Evolutionary conservation across 1,140 invertebrate genomes (phyloP).

Genomic region (Macrosteles quadrilineatus): DNA sequence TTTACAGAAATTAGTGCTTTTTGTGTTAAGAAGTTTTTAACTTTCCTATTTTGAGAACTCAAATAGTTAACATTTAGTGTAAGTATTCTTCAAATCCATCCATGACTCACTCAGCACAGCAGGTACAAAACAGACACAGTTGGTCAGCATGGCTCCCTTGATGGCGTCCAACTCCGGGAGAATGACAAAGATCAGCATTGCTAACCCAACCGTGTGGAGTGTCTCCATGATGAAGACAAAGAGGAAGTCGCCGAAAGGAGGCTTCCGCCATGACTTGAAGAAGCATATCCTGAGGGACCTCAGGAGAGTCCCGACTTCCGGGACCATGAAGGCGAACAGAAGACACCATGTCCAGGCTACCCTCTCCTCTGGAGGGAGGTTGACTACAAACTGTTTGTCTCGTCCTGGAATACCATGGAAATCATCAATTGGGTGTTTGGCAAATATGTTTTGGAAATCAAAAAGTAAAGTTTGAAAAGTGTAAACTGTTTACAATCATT

Average conservation of each 20-base stretch:
- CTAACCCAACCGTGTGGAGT: slow-evolving; percentile 81
- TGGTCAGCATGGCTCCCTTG: slow-evolving; percentile 91
- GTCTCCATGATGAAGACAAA: slow-evolving; percentile 80
- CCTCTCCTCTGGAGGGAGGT: slow-evolving; percentile 76
- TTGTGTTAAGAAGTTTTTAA: background rate
- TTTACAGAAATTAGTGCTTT: too few species aligned
- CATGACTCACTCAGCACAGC: slow-evolving; percentile 63
- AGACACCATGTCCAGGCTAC: slow-evolving; percentile 93
- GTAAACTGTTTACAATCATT: too few species aligned
- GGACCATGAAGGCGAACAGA: slow-evolving; percentile 82
- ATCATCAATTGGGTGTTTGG: too few species aligned
- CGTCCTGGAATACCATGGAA: slow-evolving; percentile 67
- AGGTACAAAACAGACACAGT: slow-evolving; percentile 89
- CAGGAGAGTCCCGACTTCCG: slow-evolving; percentile 84
- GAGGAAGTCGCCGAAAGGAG: slow-evolving; percentile 43
- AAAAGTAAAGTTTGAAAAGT: too few species aligned
- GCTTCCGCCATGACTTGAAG: slow-evolving; percentile 65
- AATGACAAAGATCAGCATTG: slow-evolving; percentile 81
- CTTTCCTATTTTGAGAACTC: too few species aligned
- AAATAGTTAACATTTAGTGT: slow-evolving; percentile 3
- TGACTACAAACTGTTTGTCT: slow-evolving; percentile 78
- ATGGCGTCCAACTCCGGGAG: slow-evolving; percentile 90
- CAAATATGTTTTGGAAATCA: too few species aligned
- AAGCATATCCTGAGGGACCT: slow-evolving; percentile 84
- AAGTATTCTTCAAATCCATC: background rate